phyloP scores from a whole-genome alignment of 2,113 vertebrate genomes.

The Heterocephalus glaber region DNA sequence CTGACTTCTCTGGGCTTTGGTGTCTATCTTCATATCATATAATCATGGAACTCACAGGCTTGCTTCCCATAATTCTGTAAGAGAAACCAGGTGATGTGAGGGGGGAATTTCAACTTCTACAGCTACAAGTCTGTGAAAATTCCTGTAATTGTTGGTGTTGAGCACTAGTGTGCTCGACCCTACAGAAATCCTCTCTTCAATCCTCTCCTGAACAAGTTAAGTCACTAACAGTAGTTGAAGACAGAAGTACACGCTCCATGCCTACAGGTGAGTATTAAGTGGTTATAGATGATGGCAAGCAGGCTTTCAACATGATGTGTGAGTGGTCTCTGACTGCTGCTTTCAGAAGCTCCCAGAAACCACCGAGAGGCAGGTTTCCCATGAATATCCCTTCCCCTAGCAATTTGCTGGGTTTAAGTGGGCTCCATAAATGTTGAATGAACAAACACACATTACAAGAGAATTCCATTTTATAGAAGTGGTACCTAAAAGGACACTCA shows the following conservation, averaged over 20 bases:
- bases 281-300: neutral
- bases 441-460: neutral
- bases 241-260: neutral
- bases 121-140: neutral
- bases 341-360: neutral
- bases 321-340: neutral
- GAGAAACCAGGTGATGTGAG: neutral
- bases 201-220: conserved; percentile 10
- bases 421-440: conserved; percentile 40
- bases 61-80: neutral
- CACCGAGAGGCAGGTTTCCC: neutral
- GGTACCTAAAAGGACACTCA: neutral
- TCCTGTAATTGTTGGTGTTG: neutral
- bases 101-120: neutral
- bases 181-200: neutral
- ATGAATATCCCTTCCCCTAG: neutral
- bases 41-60: neutral
- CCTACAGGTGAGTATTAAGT: neutral
- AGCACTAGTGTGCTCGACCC: neutral
- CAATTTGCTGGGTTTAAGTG: neutral
- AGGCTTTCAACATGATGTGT: neutral
- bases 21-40: neutral
- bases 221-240: neutral
- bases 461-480: neutral
- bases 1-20: neutral